Conservation (phyloP, 2,113 vertebrate species). For the Limnothrissa miodon region DNA sequence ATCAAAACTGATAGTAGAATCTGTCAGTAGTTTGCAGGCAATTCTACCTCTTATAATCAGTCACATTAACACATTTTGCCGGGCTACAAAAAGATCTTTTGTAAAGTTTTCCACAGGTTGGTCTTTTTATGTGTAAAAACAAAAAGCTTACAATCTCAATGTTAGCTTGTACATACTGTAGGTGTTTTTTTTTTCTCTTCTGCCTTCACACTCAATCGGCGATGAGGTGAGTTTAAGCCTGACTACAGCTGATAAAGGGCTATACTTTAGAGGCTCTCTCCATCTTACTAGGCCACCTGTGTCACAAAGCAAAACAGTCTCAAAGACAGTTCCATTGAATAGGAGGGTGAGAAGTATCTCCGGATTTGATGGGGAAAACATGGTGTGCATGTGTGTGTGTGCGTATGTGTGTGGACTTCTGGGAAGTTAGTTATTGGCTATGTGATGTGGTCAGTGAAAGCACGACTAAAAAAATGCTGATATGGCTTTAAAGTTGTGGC, state of each 20-base stretch:
- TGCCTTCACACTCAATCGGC: background rate
- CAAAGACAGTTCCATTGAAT: background rate
- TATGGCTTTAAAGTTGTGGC: background rate
- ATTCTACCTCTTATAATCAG: too few species aligned
- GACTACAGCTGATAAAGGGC: background rate
- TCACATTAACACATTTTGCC: too few species aligned
- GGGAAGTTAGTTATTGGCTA: background rate
- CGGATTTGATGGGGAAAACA: background rate
- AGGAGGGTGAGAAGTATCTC: background rate
- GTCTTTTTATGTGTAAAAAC: too few species aligned
- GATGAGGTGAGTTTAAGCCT: background rate
- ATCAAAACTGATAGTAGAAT: too few species aligned
- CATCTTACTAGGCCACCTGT: background rate
- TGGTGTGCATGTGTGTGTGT: background rate
- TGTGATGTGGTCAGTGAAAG: slow-evolving; percentile 7
- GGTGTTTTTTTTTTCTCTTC: background rate
- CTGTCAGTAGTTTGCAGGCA: too few species aligned
- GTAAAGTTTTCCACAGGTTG: too few species aligned
- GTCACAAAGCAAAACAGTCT: background rate
- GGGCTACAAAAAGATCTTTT: too few species aligned
- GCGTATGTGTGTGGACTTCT: background rate
- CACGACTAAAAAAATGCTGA: background rate
- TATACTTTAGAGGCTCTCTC: background rate
- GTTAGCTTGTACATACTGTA: too few species aligned
- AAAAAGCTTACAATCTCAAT: too few species aligned